A percentile compares a stretch with the other conserved stretches of the same genome.
These are phyloP conservation scores for Oreochromis mossambicus DNA, from an alignment of 2,797 vertebrate species.

Conservation along the genomic window DNA sequence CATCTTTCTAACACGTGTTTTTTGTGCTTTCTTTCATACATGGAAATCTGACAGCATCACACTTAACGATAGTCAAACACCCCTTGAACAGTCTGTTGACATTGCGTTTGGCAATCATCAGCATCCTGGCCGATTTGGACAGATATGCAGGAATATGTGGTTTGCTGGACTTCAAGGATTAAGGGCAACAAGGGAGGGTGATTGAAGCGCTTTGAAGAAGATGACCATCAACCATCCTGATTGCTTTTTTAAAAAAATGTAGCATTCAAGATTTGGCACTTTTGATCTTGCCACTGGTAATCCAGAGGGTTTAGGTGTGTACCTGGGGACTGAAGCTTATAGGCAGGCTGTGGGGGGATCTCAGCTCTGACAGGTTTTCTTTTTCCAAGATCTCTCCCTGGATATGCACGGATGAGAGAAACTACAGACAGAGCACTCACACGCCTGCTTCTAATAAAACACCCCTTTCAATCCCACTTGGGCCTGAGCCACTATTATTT, in stretches of 20 bases:
- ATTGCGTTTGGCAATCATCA: background rate
- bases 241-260: background rate
- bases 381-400: background rate
- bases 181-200: too few relatives aligned
- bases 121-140: background rate
- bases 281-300: constrained; percentile 22
- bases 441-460: background rate
- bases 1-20: background rate
- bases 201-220: background rate
- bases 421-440: constrained; percentile 1
- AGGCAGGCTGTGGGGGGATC: background rate
- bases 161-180: background rate
- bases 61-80: background rate
- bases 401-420: background rate
- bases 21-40: background rate
- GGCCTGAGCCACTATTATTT: constrained; percentile 2
- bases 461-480: background rate
- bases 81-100: background rate
- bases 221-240: constrained; percentile 1
- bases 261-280: background rate
- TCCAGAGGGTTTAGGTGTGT: constrained; percentile 3
- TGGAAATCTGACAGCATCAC: background rate
- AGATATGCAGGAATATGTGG: background rate
- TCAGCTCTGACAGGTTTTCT: constrained; percentile 7
- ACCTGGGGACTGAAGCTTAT: background rate